Conservation (phyloP, 2,113 vertebrate species). For the Boulengeromyrus knoepffleri region DNA sequence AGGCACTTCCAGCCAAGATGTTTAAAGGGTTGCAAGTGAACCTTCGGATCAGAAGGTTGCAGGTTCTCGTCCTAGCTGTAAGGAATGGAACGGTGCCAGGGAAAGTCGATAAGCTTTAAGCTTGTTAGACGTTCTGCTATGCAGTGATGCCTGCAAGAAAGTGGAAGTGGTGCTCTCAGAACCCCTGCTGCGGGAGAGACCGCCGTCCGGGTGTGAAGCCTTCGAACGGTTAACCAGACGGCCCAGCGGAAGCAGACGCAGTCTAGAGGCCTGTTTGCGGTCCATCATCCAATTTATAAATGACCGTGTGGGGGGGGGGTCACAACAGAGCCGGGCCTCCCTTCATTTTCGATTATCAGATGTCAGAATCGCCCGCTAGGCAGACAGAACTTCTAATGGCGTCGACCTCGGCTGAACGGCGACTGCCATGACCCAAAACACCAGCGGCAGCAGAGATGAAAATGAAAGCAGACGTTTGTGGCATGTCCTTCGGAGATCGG, state of each 20-base stretch:
- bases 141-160: neutral
- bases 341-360: slow-evolving; percentile 1
- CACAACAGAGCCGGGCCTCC: neutral
- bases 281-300: slow-evolving; percentile 5
- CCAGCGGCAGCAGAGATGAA: neutral
- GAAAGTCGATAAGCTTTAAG: neutral
- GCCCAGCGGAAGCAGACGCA: neutral
- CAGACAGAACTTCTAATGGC: neutral
- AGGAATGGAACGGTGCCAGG: neutral
- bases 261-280: neutral
- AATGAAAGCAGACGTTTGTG: neutral
- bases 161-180: neutral
- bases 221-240: neutral
- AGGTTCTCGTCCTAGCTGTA: neutral
- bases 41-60: neutral
- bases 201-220: neutral
- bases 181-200: neutral
- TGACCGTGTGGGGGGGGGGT: neutral
- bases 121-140: neutral
- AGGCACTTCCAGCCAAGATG: neutral
- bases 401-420: neutral
- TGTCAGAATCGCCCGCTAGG: neutral
- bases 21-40: neutral
- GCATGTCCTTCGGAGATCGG: neutral
- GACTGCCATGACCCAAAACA: neutral